Percentiles rank a stretch among this genome's conserved stretches.
Conservation (phyloP, 2,113 vertebrate genomes). For the Mesocricetus auratus region DNA sequence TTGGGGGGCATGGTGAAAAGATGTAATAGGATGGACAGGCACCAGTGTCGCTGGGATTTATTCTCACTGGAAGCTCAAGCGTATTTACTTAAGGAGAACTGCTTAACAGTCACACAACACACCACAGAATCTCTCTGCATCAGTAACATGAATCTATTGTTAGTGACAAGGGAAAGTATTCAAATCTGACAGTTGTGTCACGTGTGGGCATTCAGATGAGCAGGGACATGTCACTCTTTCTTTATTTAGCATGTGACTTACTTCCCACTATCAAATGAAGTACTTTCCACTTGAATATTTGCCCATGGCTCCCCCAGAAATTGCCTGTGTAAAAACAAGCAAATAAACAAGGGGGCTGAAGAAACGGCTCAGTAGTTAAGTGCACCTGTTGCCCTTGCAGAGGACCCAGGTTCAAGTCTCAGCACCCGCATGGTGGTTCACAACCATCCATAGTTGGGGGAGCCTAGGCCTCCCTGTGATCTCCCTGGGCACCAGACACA, state of each 20-base stretch:
- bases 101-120: background rate
- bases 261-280: background rate
- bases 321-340: background rate
- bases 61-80: background rate
- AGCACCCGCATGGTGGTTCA: background rate
- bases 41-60: background rate
- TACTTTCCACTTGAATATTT: background rate
- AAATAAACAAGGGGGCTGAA: background rate
- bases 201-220: background rate
- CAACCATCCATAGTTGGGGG: background rate
- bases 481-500: background rate
- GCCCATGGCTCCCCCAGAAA: background rate
- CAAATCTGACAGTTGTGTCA: background rate
- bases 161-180: conserved; percentile 53
- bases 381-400: background rate
- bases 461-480: background rate
- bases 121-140: background rate
- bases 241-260: background rate
- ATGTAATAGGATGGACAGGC: background rate
- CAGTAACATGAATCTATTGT: conserved; percentile 3
- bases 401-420: background rate
- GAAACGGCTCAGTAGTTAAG: background rate
- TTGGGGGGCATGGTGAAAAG: background rate
- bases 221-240: background rate
- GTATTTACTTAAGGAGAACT: background rate